These are phyloP conservation scores for Keiferia lycopersicella DNA, from an alignment of 2,888 invertebrate species.

Conservation along the genomic window DNA sequence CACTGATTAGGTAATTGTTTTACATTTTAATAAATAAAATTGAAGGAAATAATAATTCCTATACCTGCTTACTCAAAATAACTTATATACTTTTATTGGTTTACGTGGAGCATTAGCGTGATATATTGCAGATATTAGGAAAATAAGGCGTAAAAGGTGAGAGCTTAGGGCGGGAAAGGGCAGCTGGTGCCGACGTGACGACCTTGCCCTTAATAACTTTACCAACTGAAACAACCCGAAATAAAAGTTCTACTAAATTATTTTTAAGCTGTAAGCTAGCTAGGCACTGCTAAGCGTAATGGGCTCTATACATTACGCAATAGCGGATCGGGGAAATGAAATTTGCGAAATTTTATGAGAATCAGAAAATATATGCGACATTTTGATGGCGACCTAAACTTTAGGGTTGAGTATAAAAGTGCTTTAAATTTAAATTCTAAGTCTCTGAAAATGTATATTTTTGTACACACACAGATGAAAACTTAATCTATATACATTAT, in stretches of 20 bases:
- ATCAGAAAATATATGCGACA: no score
- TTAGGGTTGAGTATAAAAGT: no score
- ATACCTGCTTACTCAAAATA: background rate
- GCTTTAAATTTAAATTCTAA: background rate
- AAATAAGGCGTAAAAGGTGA: slow-evolving; percentile 15
- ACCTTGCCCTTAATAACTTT: slow-evolving; percentile 8
- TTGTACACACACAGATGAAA: no score
- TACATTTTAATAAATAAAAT: no score
- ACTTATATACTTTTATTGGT: slow-evolving; percentile 5
- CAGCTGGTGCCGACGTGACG: background rate
- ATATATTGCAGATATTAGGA: slow-evolving; percentile 13
- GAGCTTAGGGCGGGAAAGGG: slow-evolving; percentile 5
- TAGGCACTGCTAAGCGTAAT: background rate
- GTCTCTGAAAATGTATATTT: background rate
- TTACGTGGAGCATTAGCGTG: slow-evolving; percentile 5
- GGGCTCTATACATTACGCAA: no score
- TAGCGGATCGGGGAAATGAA: no score
- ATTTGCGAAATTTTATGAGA: no score
- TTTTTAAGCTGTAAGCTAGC: background rate
- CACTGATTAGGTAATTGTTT: no score
- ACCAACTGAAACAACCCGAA: background rate
- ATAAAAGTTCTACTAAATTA: slow-evolving; percentile 7
- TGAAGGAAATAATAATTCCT: no score
- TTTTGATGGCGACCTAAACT: no score
- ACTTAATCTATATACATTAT: no score